Evolutionary conservation across 2,113 vertebrate species (phyloP).

Genomic region (Tiliqua scincoides): DNA sequence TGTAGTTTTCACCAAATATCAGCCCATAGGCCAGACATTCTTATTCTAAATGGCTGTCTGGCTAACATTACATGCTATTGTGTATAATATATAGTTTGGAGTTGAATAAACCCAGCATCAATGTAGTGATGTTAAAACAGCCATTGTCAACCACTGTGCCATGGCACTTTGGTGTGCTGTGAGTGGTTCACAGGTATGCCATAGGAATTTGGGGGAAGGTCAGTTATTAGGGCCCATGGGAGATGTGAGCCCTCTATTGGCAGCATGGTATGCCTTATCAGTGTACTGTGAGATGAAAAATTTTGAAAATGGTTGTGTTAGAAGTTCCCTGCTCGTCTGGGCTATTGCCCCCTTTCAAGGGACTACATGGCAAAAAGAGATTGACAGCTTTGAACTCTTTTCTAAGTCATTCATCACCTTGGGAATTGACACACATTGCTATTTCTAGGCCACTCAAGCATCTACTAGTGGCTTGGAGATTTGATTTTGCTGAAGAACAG

Average conservation of each 20-base stretch:
- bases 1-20: background rate
- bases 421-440: background rate
- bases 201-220: too few species aligned
- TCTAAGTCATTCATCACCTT: background rate
- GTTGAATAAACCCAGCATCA: background rate
- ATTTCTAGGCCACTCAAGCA: background rate
- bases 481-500: background rate
- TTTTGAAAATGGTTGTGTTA: too few species aligned
- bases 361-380: background rate
- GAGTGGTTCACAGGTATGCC: too few species aligned
- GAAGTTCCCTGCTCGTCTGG: background rate
- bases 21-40: background rate
- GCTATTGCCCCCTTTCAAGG: rapidly evolving
- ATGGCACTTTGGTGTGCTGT: too few species aligned
- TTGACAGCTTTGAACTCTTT: background rate
- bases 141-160: too few species aligned
- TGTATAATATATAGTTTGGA: background rate
- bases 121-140: background rate
- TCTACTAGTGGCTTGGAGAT: background rate
- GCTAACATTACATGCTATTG: background rate
- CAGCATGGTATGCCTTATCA: too few species aligned
- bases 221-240: too few species aligned
- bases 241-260: too few species aligned
- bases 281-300: too few species aligned
- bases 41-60: background rate